These are phyloP conservation scores for Leucoma salicis DNA, from an alignment of 2,888 invertebrate genomes.

Conservation along the genomic window DNA sequence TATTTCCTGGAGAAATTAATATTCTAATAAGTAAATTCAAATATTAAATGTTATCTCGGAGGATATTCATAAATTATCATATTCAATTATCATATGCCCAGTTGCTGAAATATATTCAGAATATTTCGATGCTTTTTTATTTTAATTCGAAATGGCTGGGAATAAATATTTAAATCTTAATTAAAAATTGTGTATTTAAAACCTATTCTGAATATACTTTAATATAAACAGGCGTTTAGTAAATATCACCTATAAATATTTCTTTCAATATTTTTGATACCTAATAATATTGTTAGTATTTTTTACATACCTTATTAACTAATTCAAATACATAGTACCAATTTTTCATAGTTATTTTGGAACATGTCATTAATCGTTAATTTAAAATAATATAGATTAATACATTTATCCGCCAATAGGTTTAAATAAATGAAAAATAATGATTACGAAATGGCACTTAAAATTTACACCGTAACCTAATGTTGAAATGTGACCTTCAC, in stretches of 20 bases:
- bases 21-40: neutral
- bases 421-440: conserved; percentile 40
- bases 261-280: neutral
- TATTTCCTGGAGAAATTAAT: too few species aligned
- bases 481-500: conserved; percentile 34
- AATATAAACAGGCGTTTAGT: neutral
- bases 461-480: conserved; percentile 55
- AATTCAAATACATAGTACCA: neutral
- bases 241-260: neutral
- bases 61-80: neutral
- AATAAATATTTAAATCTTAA: too few species aligned
- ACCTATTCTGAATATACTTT: neutral
- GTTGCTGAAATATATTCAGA: too few species aligned
- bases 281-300: neutral
- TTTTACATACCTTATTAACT: neutral
- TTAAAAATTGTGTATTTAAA: too few species aligned
- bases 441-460: conserved; percentile 64
- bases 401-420: conserved; percentile 13
- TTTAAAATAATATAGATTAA: neutral
- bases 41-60: neutral
- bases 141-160: too few species aligned
- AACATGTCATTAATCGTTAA: neutral
- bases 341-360: neutral
- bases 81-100: neutral
- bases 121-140: too few species aligned